Evolutionary conservation across 1,140 invertebrate species (phyloP).

Genomic region (Helicorthomorpha holstii): DNA sequence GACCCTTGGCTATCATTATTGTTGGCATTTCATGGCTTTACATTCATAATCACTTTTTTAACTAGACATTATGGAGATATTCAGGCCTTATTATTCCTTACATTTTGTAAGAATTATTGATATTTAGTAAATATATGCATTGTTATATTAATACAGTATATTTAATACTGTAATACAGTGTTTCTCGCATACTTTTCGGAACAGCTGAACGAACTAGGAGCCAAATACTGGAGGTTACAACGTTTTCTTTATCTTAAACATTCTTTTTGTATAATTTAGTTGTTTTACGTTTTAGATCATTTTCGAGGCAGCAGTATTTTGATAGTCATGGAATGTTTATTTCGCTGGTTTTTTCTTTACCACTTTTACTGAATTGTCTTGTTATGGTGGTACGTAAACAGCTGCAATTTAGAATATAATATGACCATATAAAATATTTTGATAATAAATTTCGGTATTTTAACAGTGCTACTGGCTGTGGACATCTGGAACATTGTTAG

Average conservation of each 20-base stretch:
- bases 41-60: conserved; percentile 56
- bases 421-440: conserved; percentile 6
- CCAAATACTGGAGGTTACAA: conserved; percentile 52
- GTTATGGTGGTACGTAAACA: conserved; percentile 68
- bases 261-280: not conserved
- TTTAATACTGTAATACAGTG: conserved; percentile 35
- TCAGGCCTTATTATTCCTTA: conserved; percentile 62
- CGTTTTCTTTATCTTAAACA: not conserved
- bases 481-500: conserved; percentile 68
- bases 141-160: not conserved
- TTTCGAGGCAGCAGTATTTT: conserved; percentile 80
- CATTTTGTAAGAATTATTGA: conserved; percentile 42
- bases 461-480: conserved; percentile 65
- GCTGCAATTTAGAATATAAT: conserved; percentile 4
- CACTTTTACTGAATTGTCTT: conserved; percentile 77
- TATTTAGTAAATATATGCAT: not conserved
- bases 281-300: conserved; percentile 34
- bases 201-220: conserved; percentile 68
- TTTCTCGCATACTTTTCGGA: conserved; percentile 71
- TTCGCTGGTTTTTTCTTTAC: conserved; percentile 75
- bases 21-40: conserved; percentile 50
- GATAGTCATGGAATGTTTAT: conserved; percentile 83
- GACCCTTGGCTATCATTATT: conserved; percentile 68
- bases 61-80: conserved; percentile 71
- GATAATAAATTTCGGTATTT: conserved; percentile 11